A percentile compares a stretch with the other conserved stretches of the same genome.
phyloP scores from a whole-genome alignment of 1,140 invertebrate species.

The Heliconius melpomene region DNA sequence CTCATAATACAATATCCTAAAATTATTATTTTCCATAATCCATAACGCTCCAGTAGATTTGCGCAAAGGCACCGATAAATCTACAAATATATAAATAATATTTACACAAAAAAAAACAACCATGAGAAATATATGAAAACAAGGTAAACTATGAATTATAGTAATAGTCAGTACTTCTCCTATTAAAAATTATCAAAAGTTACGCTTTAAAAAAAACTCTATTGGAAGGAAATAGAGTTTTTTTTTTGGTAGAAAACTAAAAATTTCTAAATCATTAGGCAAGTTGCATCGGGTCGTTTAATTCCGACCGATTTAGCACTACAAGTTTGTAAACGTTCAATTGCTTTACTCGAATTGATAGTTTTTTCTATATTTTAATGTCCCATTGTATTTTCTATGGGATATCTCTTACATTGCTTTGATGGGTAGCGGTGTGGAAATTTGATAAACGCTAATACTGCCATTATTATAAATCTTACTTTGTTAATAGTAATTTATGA shows the following conservation, averaged over 20 bases:
- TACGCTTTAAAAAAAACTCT: not conserved
- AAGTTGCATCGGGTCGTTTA: conserved; percentile 69
- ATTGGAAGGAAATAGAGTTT: conserved; percentile 22
- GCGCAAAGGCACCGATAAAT: conserved; percentile 62
- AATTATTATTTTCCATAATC: conserved; percentile 58
- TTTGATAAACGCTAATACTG: conserved; percentile 68
- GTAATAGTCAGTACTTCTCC: not conserved
- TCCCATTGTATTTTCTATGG: conserved; percentile 33
- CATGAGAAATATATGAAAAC: conserved; percentile 49
- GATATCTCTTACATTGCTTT: not conserved
- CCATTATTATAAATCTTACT: conserved; percentile 40
- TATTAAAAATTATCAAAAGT: not conserved
- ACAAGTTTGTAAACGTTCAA: conserved; percentile 73
- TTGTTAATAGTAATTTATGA: conserved; percentile 44
- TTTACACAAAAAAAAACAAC: conserved; percentile 44
- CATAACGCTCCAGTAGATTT: conserved; percentile 59
- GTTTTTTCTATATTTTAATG: conserved; percentile 71
- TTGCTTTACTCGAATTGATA: conserved; percentile 72
- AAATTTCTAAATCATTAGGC: conserved; percentile 75
- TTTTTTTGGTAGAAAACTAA: conserved; percentile 10
- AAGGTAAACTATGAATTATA: conserved; percentile 55
- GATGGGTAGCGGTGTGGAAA: conserved; percentile 62
- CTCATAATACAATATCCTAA: conserved; percentile 62
- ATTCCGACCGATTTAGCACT: conserved; percentile 75
- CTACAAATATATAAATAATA: conserved; percentile 34